Percentiles rank a stretch among this genome's conserved stretches.
These are phyloP conservation scores for Xiphophorus maculatus DNA, from an alignment of 2,113 vertebrate species.

Conservation along the genomic window DNA sequence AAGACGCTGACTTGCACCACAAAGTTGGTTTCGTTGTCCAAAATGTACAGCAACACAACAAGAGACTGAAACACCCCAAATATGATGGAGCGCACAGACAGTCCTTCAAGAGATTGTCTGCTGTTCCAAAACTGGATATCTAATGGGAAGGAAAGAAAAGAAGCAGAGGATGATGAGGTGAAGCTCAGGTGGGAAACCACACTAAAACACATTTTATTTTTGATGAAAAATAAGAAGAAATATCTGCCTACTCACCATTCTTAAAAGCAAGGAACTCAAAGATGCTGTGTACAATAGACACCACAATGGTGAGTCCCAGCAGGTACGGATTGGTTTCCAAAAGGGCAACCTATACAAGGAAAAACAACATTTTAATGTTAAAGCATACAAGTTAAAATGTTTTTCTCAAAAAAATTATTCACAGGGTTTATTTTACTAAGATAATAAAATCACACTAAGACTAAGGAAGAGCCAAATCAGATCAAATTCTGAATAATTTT, in stretches of 20 bases:
- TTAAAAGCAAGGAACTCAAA: conserved; percentile 98
- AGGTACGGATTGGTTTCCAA: conserved; percentile 96
- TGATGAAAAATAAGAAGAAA: background rate
- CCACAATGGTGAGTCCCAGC: conserved; percentile 89
- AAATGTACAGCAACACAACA: conserved; percentile 93
- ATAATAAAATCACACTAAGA: no score
- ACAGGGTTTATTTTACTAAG: no score
- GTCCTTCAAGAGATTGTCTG: conserved; percentile 93
- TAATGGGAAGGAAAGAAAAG: conserved; percentile 50
- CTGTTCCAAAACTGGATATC: conserved; percentile 99
- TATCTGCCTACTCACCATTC: conserved; percentile 83
- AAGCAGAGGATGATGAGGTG: background rate
- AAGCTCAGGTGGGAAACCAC: background rate
- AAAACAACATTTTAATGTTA: background rate
- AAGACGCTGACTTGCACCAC: conserved; percentile 98
- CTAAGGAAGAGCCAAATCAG: no score
- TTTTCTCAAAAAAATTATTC: no score
- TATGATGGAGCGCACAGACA: conserved; percentile 93
- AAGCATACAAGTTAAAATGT: background rate
- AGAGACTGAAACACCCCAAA: conserved; percentile 96
- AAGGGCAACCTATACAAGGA: conserved; percentile 84
- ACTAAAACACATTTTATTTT: background rate
- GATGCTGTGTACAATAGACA: conserved; percentile 95
- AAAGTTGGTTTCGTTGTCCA: conserved; percentile 97
- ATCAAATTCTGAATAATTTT: no score